These are phyloP conservation scores for Sipha flava DNA, from an alignment of 1,140 invertebrate genomes.

Conservation along the genomic window DNA sequence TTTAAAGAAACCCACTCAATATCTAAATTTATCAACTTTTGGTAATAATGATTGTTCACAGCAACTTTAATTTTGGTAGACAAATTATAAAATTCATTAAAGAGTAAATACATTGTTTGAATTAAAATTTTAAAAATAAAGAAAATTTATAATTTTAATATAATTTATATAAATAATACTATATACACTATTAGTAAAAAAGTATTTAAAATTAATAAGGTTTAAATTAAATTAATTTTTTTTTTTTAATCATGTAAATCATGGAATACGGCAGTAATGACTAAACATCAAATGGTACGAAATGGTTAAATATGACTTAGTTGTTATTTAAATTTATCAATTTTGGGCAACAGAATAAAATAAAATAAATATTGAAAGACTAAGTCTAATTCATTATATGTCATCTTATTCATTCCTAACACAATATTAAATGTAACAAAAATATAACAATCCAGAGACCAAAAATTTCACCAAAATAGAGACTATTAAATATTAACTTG, in stretches of 20 bases:
- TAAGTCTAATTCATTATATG: conserved; percentile 3
- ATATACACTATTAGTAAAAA: background rate
- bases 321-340: background rate
- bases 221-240: background rate
- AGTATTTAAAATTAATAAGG: background rate
- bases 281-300: background rate
- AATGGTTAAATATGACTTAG: background rate
- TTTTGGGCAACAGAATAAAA: background rate
- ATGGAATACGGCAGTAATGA: background rate
- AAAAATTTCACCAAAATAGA: background rate
- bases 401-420: conserved; percentile 3
- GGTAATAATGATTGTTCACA: background rate
- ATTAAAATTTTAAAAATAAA: background rate
- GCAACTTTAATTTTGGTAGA: background rate
- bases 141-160: background rate
- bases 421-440: conserved; percentile 16
- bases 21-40: background rate
- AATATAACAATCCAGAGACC: conserved; percentile 8
- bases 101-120: background rate
- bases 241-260: background rate
- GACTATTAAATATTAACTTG: background rate
- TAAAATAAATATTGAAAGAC: conserved; percentile 14
- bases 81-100: background rate
- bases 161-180: background rate
- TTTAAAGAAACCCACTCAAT: background rate